phyloP scores from a whole-genome alignment of 2,113 vertebrate species.

The Salvelinus sp. region DNA sequence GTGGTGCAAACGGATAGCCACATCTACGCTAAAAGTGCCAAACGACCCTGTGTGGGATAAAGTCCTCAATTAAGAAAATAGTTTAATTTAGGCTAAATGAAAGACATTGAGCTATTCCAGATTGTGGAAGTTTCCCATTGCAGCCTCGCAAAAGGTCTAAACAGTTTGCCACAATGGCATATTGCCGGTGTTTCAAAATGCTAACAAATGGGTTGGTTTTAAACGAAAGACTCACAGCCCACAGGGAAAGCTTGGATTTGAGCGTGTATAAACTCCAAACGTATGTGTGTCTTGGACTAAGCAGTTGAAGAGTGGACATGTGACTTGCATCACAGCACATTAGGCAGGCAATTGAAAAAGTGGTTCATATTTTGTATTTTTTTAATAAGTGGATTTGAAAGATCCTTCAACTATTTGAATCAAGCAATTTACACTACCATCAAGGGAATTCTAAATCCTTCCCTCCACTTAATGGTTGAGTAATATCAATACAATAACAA shows the following conservation, averaged over 20 bases:
- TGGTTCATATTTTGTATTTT: no score
- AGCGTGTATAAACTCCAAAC: not conserved
- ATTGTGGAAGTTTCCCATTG: not conserved
- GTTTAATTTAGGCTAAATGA: not conserved
- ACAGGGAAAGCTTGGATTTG: slow-evolving; percentile 4
- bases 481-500: not conserved
- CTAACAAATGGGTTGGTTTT: not conserved
- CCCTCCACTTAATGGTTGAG: not conserved
- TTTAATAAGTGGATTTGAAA: not conserved
- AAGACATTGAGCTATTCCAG: not conserved
- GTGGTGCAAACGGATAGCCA: not conserved
- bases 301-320: not conserved
- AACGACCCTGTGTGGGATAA: not conserved
- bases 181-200: slow-evolving; percentile 20
- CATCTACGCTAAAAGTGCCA: not conserved
- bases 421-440: not conserved
- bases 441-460: not conserved
- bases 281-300: not conserved
- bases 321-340: slow-evolving; percentile 5
- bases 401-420: not conserved
- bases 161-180: slow-evolving; percentile 5
- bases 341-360: not conserved
- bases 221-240: not conserved
- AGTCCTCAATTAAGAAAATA: not conserved
- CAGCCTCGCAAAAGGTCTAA: slow-evolving; percentile 12